phyloP scores from a whole-genome alignment of 2,888 invertebrate species.

The Idaea dimidiata region DNA sequence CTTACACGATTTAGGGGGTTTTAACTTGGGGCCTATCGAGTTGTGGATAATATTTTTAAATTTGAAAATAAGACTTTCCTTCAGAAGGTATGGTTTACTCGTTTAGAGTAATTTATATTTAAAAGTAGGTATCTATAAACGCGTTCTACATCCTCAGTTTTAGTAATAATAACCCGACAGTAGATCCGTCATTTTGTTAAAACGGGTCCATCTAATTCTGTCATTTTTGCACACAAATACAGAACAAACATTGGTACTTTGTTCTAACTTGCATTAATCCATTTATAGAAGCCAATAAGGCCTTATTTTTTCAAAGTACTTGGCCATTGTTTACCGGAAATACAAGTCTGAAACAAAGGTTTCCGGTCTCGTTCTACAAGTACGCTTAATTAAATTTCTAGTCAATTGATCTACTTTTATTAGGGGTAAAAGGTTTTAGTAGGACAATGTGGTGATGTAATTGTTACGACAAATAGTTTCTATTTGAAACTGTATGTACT shows the following conservation, averaged over 20 bases:
- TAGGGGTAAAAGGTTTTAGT: conserved; percentile 21
- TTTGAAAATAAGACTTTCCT: no score
- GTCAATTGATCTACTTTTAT: conserved; percentile 31
- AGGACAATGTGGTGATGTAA: conserved; percentile 14
- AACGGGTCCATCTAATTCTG: no score
- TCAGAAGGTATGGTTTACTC: no score
- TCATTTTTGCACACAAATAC: no score
- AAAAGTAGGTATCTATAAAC: no score
- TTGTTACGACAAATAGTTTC: conserved; percentile 12
- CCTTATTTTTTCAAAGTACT: conserved; percentile 23
- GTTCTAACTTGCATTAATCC: conserved; percentile 6
- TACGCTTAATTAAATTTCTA: conserved; percentile 30
- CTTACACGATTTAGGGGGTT: no score
- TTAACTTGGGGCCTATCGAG: no score
- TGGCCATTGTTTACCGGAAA: conserved; percentile 32
- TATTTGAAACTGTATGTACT: background rate
- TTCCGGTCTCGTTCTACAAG: conserved; percentile 27
- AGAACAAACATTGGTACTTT: background rate
- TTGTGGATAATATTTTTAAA: no score
- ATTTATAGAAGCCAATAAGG: conserved; percentile 20
- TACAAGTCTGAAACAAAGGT: conserved; percentile 33
- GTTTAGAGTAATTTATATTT: no score
- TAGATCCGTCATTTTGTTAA: no score
- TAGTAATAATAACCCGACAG: no score
- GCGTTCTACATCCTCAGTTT: no score